phyloP scores from a whole-genome alignment of 1,140 invertebrate genomes.

The Hestina assimilis region DNA sequence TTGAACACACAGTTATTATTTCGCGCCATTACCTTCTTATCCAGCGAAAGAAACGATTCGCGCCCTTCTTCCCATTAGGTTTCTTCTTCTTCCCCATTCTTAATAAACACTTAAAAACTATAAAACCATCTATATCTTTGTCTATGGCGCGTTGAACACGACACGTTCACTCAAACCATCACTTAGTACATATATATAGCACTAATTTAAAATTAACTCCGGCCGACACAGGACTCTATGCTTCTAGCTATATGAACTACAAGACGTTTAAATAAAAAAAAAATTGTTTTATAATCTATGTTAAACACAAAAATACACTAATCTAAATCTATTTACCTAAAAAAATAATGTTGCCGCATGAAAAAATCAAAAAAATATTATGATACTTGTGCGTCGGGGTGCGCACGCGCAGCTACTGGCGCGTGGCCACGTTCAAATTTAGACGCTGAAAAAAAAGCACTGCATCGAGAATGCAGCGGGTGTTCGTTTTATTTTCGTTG shows the following conservation, averaged over 20 bases:
- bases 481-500: conserved; percentile 55
- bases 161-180: conserved; percentile 28
- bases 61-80: conserved; percentile 53
- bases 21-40: conserved; percentile 69
- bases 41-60: conserved; percentile 69
- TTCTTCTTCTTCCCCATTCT: conserved; percentile 73
- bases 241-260: no score
- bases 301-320: conserved; percentile 12
- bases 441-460: conserved; percentile 66
- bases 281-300: background rate
- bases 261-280: background rate
- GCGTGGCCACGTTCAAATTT: conserved; percentile 66
- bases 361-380: conserved; percentile 16
- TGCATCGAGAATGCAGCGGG: conserved; percentile 66
- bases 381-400: conserved; percentile 42
- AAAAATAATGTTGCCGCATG: conserved; percentile 8
- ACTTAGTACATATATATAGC: conserved; percentile 34
- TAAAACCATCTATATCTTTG: conserved; percentile 34
- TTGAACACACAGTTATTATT: no score
- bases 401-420: conserved; percentile 62
- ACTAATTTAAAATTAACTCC: conserved; percentile 42
- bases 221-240: conserved; percentile 62
- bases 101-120: conserved; percentile 32
- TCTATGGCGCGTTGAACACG: conserved; percentile 13
- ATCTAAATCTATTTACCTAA: conserved; percentile 6